Evolutionary conservation across 2,888 invertebrate species (phyloP), one percentile per base, ranked within the genome.

Genomic region (Dryobota labecula): DNA sequence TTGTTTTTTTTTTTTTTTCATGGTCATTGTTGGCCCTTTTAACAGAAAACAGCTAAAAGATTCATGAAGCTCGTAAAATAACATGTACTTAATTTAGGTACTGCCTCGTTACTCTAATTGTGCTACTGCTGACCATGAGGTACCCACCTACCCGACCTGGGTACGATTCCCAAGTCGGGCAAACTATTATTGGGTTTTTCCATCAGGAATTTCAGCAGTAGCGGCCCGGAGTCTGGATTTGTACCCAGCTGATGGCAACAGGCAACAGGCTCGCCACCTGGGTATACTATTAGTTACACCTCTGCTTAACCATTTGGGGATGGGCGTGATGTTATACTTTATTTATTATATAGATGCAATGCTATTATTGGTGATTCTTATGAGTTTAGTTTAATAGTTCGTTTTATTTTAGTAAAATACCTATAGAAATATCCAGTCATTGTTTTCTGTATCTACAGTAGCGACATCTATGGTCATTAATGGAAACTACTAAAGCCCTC

Each of bases 401-500:
- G 36, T 58, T 38, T 38, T 20, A 20, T 13, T 41, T 15, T 43
- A n/a, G n/a, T 9, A 38, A 27, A 57, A 57, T 30, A 64, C 11
- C 2, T 30, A 57, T 7, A 2, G 5, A 41, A 24, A 0, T 8
- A 15, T 11, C 3, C 20, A 45, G 43, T 43, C 38, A 38, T 38
- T 38, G 38, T 2, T 2, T 18, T 8, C 1, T 20, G 33, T n/a
- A 24, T 20, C 6, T 30, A 2, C 8, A 24, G 13, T 20, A 45
- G 58, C 2, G 78, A 41, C 76, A 78, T 78, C 78, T 78, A 11
- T 66, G 13, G 0, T 1, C 0, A 0, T 15, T n/a, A 9, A 8
- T 36, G 0, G 8, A 11, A 65, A 80, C 53, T 56, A 70, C 6
- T 15, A 27, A 24, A 27, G 24, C 18, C 7, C 11, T 3, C 2